These are phyloP conservation scores for Pteruthius melanotis DNA, from an alignment of 2,113 vertebrate species.

Conservation along the genomic window DNA sequence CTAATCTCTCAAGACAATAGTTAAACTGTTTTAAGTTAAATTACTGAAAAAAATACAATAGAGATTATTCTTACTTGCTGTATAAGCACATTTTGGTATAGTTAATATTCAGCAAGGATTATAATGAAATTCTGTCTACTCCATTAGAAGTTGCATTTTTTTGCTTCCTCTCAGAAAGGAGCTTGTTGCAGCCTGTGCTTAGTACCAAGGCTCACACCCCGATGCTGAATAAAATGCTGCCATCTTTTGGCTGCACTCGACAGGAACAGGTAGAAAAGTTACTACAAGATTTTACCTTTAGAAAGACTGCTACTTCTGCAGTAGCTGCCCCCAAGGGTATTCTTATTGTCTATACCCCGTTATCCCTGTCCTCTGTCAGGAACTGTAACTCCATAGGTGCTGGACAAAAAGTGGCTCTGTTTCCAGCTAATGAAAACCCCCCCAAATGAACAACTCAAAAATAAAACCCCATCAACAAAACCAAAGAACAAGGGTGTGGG, in stretches of 20 bases:
- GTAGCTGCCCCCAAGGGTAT: background rate
- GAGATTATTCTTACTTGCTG: background rate
- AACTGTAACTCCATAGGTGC: background rate
- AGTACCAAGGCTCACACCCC: background rate
- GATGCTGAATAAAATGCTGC: constrained; percentile 47
- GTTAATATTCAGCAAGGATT: background rate
- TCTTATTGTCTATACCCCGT: accelerated
- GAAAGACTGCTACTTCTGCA: background rate
- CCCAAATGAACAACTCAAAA: accelerated
- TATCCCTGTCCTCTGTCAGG: background rate
- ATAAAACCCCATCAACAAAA: background rate
- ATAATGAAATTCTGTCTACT: background rate
- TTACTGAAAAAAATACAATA: background rate
- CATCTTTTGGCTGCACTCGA: constrained; percentile 38
- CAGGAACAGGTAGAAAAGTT: background rate
- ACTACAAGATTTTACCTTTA: background rate
- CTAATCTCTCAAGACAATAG: background rate
- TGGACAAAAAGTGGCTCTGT: background rate
- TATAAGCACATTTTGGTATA: background rate
- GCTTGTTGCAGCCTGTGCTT: background rate
- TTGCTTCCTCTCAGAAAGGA: background rate
- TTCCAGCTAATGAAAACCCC: background rate
- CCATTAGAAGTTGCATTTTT: background rate
- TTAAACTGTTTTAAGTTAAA: background rate
- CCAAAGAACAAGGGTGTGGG: too few species aligned